Percentiles rank a stretch among this genome's conserved stretches.
phyloP scores from a whole-genome alignment of 2,888 invertebrate genomes.

The Drosophila subsilvestris region DNA sequence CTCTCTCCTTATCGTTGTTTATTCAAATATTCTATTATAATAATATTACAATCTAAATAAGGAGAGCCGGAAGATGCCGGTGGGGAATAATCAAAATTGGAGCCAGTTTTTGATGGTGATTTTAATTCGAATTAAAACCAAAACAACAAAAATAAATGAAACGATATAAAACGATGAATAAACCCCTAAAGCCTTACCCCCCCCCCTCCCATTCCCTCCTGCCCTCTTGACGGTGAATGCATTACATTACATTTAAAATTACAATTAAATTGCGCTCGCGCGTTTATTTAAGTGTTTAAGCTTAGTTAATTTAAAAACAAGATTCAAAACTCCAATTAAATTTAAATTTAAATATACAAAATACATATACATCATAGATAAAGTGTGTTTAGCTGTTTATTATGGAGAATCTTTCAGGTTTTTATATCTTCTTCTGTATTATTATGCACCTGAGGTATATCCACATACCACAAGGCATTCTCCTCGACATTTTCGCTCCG shows the following conservation, averaged over 20 bases:
- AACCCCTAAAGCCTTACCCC: conserved; percentile 15
- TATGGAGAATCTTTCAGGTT: too few relatives aligned
- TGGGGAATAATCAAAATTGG: conserved; percentile 54
- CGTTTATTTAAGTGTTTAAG: conserved; percentile 73
- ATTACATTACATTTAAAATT: conserved; percentile 48
- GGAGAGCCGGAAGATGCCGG: conserved; percentile 13
- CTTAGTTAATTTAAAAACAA: conserved; percentile 69
- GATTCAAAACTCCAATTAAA: conserved; percentile 74
- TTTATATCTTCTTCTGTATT: neutral
- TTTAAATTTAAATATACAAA: conserved; percentile 74
- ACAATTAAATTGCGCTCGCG: conserved; percentile 57
- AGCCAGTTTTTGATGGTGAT: conserved; percentile 73
- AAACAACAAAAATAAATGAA: too few relatives aligned
- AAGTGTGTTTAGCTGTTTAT: neutral
- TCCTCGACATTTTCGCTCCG: neutral
- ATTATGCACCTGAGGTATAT: neutral
- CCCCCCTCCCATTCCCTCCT: neutral
- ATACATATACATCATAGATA: conserved; percentile 48
- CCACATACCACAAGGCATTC: neutral
- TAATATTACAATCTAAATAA: conserved; percentile 30
- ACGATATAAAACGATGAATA: conserved; percentile 46
- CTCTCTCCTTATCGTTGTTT: conserved; percentile 48
- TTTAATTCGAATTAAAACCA: conserved; percentile 61
- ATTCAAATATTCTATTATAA: conserved; percentile 40
- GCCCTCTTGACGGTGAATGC: conserved; percentile 34